These are phyloP conservation scores for Heliconius hermathena DNA, from an alignment of 1,140 invertebrate species.

Conservation along the genomic window DNA sequence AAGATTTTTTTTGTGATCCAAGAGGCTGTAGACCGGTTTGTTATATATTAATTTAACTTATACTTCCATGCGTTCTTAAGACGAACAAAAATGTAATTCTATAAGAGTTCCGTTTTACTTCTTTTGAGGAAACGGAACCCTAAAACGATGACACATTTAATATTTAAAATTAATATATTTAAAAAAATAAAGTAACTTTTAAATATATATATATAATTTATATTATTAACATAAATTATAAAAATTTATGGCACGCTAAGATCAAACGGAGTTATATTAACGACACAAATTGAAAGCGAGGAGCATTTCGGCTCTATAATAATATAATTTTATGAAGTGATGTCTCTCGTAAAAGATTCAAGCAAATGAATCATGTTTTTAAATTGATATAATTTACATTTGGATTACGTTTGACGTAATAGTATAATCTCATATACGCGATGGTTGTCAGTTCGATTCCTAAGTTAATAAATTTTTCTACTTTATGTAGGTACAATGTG, in stretches of 20 bases:
- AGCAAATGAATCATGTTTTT: neutral
- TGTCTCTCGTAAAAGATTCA: neutral
- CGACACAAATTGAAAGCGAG: neutral
- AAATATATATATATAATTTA: slow-evolving; percentile 5
- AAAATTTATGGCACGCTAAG: slow-evolving; percentile 1
- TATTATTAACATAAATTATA: slow-evolving; percentile 7
- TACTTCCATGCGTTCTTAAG: too few species aligned
- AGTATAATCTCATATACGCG: neutral
- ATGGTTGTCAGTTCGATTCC: neutral
- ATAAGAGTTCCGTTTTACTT: too few species aligned
- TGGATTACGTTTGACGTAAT: neutral
- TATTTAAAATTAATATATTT: neutral
- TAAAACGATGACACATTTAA: neutral
- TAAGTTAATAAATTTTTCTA: too few species aligned
- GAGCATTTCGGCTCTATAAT: neutral
- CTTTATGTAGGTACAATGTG: too few species aligned
- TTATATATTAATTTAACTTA: too few species aligned
- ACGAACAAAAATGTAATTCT: too few species aligned
- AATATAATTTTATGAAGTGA: slow-evolving; percentile 10
- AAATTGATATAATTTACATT: slow-evolving; percentile 4
- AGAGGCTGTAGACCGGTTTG: too few species aligned
- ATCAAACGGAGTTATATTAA: slow-evolving; percentile 1
- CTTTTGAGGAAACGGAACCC: too few species aligned
- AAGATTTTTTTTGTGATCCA: too few species aligned
- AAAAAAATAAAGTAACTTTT: slow-evolving; percentile 2